phyloP scores from a whole-genome alignment of 2,888 invertebrate species.

The Xylophagus ater region DNA sequence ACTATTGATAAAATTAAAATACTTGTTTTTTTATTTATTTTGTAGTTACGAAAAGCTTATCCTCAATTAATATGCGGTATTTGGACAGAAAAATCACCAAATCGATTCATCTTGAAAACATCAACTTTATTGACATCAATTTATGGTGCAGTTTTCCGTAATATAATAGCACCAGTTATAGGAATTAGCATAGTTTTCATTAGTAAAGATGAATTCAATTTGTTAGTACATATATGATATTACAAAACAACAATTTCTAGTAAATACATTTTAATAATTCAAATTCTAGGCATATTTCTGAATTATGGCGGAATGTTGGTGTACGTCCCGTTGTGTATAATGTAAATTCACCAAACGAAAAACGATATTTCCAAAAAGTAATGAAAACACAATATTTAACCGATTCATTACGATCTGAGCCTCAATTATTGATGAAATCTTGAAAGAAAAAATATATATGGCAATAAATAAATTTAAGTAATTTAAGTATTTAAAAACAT shows the following conservation, averaged over 20 bases:
- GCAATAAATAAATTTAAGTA: too few species aligned
- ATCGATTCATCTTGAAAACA: constrained; percentile 30
- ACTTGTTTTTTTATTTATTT: constrained; percentile 8
- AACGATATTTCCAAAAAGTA: constrained; percentile 39
- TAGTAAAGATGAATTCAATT: constrained; percentile 38
- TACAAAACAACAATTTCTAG: not conserved
- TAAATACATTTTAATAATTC: constrained; percentile 12
- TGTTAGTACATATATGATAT: constrained; percentile 26
- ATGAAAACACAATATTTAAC: constrained; percentile 40
- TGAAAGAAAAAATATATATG: constrained; percentile 21
- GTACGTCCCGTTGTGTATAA: constrained; percentile 39
- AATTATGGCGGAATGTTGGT: constrained; percentile 38
- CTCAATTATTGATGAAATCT: constrained; percentile 35
- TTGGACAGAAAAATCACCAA: constrained; percentile 36
- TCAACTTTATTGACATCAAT: constrained; percentile 37
- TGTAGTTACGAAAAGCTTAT: constrained; percentile 32
- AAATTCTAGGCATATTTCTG: constrained; percentile 38
- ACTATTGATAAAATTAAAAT: not conserved
- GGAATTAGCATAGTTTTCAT: constrained; percentile 38
- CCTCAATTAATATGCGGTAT: constrained; percentile 38
- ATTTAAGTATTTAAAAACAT: too few species aligned
- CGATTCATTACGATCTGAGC: constrained; percentile 38
- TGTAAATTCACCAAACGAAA: constrained; percentile 40
- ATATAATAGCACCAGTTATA: constrained; percentile 37
- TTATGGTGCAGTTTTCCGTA: constrained; percentile 37